These are phyloP conservation scores for Lucinisca nassula DNA, from an alignment of 2,888 invertebrate species.

Conservation along the genomic window DNA sequence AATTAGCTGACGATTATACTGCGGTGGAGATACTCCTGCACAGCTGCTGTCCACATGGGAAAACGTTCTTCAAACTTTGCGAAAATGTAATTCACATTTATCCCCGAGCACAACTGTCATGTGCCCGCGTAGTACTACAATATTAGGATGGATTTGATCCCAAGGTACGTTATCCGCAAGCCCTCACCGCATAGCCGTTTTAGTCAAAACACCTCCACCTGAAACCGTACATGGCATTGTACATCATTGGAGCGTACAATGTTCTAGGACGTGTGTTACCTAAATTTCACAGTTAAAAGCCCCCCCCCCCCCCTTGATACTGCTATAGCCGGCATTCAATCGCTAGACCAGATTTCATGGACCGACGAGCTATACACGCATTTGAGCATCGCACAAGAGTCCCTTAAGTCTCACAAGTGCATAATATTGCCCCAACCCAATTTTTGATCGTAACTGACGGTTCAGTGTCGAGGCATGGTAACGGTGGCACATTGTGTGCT, in stretches of 20 bases:
- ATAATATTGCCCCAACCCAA: conserved; percentile 43
- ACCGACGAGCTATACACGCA: neutral
- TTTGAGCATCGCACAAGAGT: neutral
- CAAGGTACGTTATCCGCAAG: conserved; percentile 60
- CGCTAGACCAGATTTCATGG: neutral
- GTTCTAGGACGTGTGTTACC: conserved; percentile 57
- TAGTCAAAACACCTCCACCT: conserved; percentile 44
- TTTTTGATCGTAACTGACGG: conserved; percentile 65
- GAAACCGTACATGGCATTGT: conserved; percentile 63
- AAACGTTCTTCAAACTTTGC: conserved; percentile 28
- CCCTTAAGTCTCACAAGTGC: conserved; percentile 13
- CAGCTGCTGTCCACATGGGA: neutral
- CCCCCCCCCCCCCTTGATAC: neutral
- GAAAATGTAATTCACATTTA: conserved; percentile 25
- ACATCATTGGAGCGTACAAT: conserved; percentile 70
- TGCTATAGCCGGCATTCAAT: neutral
- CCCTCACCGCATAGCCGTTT: conserved; percentile 57
- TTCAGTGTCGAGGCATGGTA: conserved; percentile 52
- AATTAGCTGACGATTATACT: conserved; percentile 71
- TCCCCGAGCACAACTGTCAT: conserved; percentile 64
- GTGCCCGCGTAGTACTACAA: conserved; percentile 44
- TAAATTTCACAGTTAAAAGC: too few species aligned
- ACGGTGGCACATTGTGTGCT: conserved; percentile 71
- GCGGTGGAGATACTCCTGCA: neutral
- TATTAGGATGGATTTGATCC: conserved; percentile 70